Conservation (phyloP, 2,888 invertebrate genomes). For the Gortyna flavago region DNA sequence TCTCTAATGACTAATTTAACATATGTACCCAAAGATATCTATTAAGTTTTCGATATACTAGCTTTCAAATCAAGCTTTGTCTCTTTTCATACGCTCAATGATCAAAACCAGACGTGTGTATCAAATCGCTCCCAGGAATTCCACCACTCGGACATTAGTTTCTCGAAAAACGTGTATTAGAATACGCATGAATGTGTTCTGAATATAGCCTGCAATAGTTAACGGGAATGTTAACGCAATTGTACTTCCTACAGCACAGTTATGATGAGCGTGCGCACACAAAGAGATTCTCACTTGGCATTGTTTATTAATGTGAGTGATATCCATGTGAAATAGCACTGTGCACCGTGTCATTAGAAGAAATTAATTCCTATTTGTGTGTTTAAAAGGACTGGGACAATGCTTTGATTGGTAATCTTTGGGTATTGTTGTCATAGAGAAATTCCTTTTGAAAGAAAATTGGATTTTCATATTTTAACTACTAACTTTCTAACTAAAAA, state of each 20-base stretch:
- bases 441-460: slow-evolving; percentile 10
- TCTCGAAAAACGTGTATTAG: slow-evolving; percentile 36
- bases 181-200: slow-evolving; percentile 48
- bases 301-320: slow-evolving; percentile 75
- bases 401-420: slow-evolving; percentile 33
- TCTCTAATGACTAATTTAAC: not conserved
- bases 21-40: not conserved
- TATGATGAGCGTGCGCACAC: slow-evolving; percentile 77
- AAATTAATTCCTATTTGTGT: slow-evolving; percentile 26
- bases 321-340: slow-evolving; percentile 69
- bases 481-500: not conserved
- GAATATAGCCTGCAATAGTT: slow-evolving; percentile 62
- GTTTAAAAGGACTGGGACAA: slow-evolving; percentile 15
- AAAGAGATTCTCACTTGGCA: slow-evolving; percentile 79
- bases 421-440: not conserved
- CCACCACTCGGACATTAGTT: slow-evolving; percentile 14
- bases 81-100: not conserved
- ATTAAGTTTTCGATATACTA: not conserved
- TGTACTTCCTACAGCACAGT: slow-evolving; percentile 84
- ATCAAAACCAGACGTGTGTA: not conserved
- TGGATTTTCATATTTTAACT: not conserved
- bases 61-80: not conserved
- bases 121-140: slow-evolving; percentile 10
- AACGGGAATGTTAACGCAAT: slow-evolving; percentile 82
- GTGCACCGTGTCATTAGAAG: slow-evolving; percentile 32